Conservation (phyloP, 2,113 vertebrate species). For the Phyllostomus discolor region DNA sequence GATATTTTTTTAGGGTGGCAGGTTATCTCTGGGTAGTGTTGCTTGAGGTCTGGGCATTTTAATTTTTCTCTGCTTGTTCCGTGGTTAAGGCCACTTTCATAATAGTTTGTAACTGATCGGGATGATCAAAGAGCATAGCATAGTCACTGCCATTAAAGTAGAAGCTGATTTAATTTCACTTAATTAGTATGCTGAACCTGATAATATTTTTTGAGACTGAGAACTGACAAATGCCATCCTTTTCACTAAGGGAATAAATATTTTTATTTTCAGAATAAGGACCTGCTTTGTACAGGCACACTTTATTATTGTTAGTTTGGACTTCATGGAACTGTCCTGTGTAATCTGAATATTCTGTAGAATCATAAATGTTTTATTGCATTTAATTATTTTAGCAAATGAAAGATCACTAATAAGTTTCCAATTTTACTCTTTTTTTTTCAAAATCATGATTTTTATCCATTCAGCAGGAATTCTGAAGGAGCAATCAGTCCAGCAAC, state of each 20-base stretch:
- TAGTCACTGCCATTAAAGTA: neutral
- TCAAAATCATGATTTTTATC: neutral
- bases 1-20: neutral
- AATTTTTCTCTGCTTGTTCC: neutral
- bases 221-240: constrained; percentile 36
- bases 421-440: neutral
- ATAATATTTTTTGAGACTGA: constrained; percentile 4
- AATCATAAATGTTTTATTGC: neutral
- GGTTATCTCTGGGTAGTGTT: neutral
- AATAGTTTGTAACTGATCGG: neutral
- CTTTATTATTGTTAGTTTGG: constrained; percentile 9
- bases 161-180: constrained; percentile 31
- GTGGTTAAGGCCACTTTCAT: neutral
- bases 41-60: neutral
- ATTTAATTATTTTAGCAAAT: constrained; percentile 8
- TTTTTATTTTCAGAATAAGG: constrained; percentile 25
- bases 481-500: neutral
- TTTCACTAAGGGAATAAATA: constrained; percentile 31
- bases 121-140: neutral
- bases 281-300: constrained; percentile 35
- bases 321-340: constrained; percentile 9
- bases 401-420: neutral
- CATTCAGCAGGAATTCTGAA: neutral
- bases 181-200: constrained; percentile 41
- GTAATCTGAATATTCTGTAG: neutral